These are phyloP conservation scores for Eilema depressum DNA, from an alignment of 2,888 invertebrate species.

Conservation along the genomic window DNA sequence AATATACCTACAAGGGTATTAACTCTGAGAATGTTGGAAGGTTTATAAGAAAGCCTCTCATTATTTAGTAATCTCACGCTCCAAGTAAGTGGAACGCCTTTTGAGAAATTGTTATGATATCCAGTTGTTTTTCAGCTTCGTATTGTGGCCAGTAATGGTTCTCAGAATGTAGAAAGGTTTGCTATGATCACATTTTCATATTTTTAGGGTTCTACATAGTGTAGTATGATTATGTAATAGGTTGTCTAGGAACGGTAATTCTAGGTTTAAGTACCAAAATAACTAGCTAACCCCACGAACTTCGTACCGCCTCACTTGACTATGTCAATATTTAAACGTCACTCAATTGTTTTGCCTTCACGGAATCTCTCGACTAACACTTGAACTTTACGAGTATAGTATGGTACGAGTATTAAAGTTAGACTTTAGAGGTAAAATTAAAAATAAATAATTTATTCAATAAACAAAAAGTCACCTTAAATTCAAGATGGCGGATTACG, in stretches of 20 bases:
- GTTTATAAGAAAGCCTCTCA: neutral
- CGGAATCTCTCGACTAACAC: no score
- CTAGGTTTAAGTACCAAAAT: no score
- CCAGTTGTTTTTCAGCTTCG: neutral
- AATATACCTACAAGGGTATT: neutral
- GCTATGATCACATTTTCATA: neutral
- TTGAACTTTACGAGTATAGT: no score
- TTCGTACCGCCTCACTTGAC: no score
- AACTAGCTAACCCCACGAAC: no score
- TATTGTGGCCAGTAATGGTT: neutral
- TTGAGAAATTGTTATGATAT: conserved; percentile 1
- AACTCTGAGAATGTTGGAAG: neutral
- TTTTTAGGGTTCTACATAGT: neutral
- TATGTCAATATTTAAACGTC: no score
- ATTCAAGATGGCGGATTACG: no score
- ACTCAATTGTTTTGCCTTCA: no score
- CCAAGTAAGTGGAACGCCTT: neutral
- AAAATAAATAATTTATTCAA: no score
- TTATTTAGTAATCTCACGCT: neutral
- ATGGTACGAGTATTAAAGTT: no score
- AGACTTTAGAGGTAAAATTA: no score
- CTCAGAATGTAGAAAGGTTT: neutral
- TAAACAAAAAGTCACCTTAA: no score
- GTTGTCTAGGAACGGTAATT: neutral
- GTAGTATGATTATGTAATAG: neutral